Evolutionary conservation across 2,888 invertebrate species (phyloP).

Genomic region (Dolichomitus sp.): DNA sequence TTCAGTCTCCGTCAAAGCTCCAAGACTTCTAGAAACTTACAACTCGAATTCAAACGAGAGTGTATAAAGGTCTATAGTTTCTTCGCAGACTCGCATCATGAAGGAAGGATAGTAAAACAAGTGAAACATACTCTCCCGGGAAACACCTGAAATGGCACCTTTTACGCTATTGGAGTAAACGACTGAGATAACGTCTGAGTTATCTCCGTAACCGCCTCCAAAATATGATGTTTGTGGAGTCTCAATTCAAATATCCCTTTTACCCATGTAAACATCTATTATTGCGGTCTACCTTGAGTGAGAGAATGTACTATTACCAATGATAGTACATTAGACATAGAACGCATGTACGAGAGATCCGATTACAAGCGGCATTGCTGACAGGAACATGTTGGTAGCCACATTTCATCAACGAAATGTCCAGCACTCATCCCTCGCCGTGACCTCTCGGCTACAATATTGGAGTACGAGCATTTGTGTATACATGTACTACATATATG

Average conservation of each 20-base stretch:
- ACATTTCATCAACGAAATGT: constrained; percentile 46
- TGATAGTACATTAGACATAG: background rate
- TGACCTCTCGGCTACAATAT: background rate
- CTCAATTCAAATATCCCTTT: background rate
- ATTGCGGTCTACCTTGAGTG: background rate
- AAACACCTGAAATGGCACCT: too few relatives aligned
- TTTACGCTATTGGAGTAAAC: too few relatives aligned
- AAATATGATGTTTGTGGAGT: background rate
- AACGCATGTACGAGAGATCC: constrained; percentile 3
- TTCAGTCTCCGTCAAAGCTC: too few relatives aligned
- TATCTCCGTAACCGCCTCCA: background rate
- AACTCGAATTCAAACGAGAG: too few relatives aligned
- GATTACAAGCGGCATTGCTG: constrained; percentile 23
- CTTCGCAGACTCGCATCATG: too few relatives aligned
- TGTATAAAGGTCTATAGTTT: too few relatives aligned
- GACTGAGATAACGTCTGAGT: too few relatives aligned
- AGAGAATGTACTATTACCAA: background rate
- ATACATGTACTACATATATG: background rate
- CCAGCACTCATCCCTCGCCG: constrained; percentile 14
- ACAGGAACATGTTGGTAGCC: constrained; percentile 4
- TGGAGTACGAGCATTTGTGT: background rate
- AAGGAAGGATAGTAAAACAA: too few relatives aligned
- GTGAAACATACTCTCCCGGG: too few relatives aligned
- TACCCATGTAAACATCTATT: background rate
- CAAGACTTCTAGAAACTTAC: too few relatives aligned